These are phyloP conservation scores for Drosophila subsilvestris DNA, from an alignment of 2,888 invertebrate species.

Conservation along the genomic window DNA sequence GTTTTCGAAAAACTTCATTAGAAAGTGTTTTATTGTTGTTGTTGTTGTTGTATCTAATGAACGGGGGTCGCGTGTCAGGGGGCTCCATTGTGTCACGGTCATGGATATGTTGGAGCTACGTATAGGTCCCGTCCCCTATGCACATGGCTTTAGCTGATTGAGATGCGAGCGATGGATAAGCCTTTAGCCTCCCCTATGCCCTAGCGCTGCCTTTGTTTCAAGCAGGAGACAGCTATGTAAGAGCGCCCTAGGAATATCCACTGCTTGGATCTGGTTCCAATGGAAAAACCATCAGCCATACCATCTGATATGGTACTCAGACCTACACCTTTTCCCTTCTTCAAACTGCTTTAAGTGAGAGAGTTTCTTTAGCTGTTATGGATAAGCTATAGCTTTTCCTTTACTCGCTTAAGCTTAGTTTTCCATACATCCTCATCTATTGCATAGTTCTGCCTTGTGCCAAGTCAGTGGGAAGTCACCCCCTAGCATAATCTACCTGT, in stretches of 20 bases:
- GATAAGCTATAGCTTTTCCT: no score
- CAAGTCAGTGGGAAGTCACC: neutral
- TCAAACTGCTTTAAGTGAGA: no score
- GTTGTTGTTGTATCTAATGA: conserved; percentile 27
- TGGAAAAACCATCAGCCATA: no score
- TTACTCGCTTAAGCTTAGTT: neutral
- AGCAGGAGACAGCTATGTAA: no score
- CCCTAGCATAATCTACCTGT: conserved; percentile 19
- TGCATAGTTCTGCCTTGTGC: neutral
- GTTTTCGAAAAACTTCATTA: conserved; percentile 73
- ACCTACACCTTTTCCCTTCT: no score
- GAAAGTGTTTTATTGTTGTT: conserved; percentile 59
- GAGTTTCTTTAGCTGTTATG: no score
- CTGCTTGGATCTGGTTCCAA: no score
- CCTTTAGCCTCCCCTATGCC: neutral
- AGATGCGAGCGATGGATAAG: neutral
- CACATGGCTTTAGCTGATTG: neutral
- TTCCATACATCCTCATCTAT: neutral
- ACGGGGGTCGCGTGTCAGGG: conserved; percentile 22
- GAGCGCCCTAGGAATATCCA: neutral
- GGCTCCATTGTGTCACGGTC: conserved; percentile 65
- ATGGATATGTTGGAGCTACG: conserved; percentile 38
- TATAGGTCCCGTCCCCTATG: neutral
- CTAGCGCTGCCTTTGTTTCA: neutral
- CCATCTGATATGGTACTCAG: no score